These are phyloP conservation scores for Natrix natrix DNA, from an alignment of 2,797 vertebrate genomes.

Conservation along the genomic window DNA sequence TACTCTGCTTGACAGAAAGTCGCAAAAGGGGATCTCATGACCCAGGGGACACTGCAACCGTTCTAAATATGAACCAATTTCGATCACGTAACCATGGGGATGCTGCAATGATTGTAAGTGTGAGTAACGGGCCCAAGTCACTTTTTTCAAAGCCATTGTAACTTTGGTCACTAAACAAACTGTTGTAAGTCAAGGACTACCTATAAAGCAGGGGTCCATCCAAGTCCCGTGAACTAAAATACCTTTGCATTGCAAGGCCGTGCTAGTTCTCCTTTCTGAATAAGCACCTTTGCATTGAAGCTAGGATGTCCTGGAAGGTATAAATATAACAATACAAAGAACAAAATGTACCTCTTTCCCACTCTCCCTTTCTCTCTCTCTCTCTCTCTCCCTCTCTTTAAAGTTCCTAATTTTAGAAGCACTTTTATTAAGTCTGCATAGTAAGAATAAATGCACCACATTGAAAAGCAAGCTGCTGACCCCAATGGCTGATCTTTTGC, in stretches of 20 bases:
- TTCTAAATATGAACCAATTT: neutral
- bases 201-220: too few species aligned
- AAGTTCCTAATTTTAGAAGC: conserved; percentile 5
- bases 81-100: neutral
- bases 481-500: neutral
- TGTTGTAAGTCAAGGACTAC: neutral
- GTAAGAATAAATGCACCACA: neutral
- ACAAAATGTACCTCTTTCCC: neutral
- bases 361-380: neutral
- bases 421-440: neutral
- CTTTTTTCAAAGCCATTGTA: neutral
- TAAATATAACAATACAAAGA: neutral
- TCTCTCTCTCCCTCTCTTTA: neutral
- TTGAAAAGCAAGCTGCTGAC: neutral
- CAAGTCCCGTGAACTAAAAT: neutral
- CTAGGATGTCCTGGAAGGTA: neutral
- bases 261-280: neutral
- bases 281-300: neutral
- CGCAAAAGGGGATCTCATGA: too few species aligned
- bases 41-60: too few species aligned
- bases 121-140: neutral
- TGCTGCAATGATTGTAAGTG: neutral
- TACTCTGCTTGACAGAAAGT: too few species aligned
- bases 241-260: neutral
- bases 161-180: neutral